Percentiles rank a stretch among this genome's conserved stretches.
phyloP scores from a whole-genome alignment of 2,113 vertebrate genomes.

The Grantiella picta region DNA sequence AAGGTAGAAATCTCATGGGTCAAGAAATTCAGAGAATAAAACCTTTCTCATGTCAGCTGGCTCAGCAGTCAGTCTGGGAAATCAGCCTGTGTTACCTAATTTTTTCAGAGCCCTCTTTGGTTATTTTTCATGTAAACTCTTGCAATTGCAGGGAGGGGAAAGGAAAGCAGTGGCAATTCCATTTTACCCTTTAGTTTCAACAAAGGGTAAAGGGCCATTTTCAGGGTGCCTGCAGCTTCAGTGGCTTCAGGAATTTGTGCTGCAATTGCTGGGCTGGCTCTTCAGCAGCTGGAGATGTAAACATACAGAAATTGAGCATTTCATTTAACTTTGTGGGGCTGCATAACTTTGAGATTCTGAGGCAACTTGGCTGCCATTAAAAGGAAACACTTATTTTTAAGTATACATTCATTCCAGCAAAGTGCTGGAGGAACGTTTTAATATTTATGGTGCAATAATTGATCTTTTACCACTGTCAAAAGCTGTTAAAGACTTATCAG shows the following conservation, averaged over 20 bases:
- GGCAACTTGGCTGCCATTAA: slow-evolving; percentile 43
- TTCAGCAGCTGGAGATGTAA: slow-evolving; percentile 12
- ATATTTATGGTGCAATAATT: slow-evolving; percentile 72
- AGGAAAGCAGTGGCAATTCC: not conserved
- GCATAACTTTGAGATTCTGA: slow-evolving; percentile 1
- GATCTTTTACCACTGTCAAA: slow-evolving; percentile 73
- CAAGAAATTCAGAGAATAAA: not conserved
- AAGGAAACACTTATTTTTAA: slow-evolving; percentile 50
- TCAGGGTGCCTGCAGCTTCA: not conserved
- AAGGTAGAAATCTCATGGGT: not conserved
- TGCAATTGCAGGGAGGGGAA: not conserved
- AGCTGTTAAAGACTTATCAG: slow-evolving; percentile 67
- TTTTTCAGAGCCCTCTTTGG: not conserved
- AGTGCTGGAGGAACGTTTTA: slow-evolving; percentile 60
- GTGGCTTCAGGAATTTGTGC: not conserved
- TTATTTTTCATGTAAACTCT: not conserved
- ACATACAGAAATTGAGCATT: not conserved
- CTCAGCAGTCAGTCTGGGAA: not conserved
- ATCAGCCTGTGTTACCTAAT: not conserved
- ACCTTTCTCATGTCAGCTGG: not conserved
- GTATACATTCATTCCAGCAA: slow-evolving; percentile 34
- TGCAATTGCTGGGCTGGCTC: not conserved
- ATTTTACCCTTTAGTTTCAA: not conserved
- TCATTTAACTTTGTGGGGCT: slow-evolving; percentile 23
- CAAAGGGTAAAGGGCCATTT: not conserved